A percentile compares a stretch with the other conserved stretches of the same genome.
Evolutionary conservation across 2,888 invertebrate species (phyloP).

Genomic region (Leptarthrus brevirostris): DNA sequence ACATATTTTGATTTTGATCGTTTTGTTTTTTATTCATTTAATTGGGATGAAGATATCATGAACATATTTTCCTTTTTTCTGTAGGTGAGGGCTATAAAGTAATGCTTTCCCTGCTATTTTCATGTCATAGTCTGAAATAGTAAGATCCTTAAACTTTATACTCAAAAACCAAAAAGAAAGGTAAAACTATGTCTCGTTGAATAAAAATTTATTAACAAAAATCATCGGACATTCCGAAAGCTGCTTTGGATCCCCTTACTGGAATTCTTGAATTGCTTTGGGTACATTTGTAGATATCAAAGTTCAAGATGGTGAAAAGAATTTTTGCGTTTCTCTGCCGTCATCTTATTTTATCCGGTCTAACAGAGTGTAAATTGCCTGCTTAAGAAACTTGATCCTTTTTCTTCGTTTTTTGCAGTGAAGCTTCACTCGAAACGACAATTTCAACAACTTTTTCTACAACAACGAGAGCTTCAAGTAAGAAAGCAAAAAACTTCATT

Average conservation of each 20-base stretch:
- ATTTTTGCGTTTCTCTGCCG: background rate
- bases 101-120: too few species aligned
- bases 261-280: slow-evolving; percentile 14
- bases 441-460: slow-evolving; percentile 46
- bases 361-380: slow-evolving; percentile 48
- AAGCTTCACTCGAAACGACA: slow-evolving; percentile 43
- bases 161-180: too few species aligned
- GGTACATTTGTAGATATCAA: slow-evolving; percentile 12
- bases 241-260: background rate
- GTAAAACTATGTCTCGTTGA: too few species aligned
- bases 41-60: too few species aligned
- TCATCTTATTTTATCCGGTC: slow-evolving; percentile 20
- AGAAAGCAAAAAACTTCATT: slow-evolving; percentile 47
- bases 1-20: too few species aligned
- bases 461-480: slow-evolving; percentile 25
- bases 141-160: too few species aligned
- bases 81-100: too few species aligned
- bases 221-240: slow-evolving; percentile 4
- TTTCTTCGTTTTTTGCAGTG: slow-evolving; percentile 12
- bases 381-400: slow-evolving; percentile 36
- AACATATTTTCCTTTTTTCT: too few species aligned
- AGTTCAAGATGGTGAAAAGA: background rate
- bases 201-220: slow-evolving; percentile 30
- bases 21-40: too few species aligned
- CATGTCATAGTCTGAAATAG: too few species aligned